Base-by-base conservation (phyloP, 2,113 vertebrate species). In the Heterotilapia buettikoferi region DNA sequence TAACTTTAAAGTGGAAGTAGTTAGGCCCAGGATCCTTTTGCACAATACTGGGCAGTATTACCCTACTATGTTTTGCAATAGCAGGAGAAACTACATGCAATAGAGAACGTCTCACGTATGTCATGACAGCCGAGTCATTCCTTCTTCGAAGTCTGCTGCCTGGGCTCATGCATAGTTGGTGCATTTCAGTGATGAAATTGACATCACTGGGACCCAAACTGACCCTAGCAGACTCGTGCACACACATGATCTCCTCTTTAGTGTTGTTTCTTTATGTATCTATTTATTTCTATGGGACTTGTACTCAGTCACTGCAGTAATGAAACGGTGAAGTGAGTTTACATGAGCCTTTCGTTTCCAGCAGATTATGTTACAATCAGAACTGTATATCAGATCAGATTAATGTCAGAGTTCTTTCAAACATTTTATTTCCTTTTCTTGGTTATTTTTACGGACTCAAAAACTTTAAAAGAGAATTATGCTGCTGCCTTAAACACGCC, bases 31-130 rank as follows among this genome's bases (percentile, higher is more conserved):
- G 36, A 43, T 5, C 11, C 33, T 38, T 14, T 68, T 14, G 11
- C n/a, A 71, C 7, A 40, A 24, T 5, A 9, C 36, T 71, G 13
- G 36, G 11, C 63, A 13, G 6, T 13, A 38, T 66, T 21, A 21
- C 6, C 19, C 33, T 66, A 0, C 4, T 38, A 1, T 21, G 3
- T 6, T 33, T 63, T 63, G 10, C 59, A 63, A 33, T 63, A 63
- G 0, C 6, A 63, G 0, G 29, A 63, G 29, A 61, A 61, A 18
- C 54, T 24, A 14, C 57, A 36, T 9, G 56, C 26, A 29, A 29
- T 3, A 61, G 0, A 11, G 16, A 33, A 10, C 9, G 0, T 0
- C 29, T 19, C 29, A 33, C 16, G 0, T 6, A 3, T 63, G 29
- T 63, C 16, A 19, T 19, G 59, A 63, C 0, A 19, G 29, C 57